Evolutionary conservation across 2,888 invertebrate species (phyloP), one percentile per base, ranked within the genome.

Genomic region (Stenurella melanura): DNA sequence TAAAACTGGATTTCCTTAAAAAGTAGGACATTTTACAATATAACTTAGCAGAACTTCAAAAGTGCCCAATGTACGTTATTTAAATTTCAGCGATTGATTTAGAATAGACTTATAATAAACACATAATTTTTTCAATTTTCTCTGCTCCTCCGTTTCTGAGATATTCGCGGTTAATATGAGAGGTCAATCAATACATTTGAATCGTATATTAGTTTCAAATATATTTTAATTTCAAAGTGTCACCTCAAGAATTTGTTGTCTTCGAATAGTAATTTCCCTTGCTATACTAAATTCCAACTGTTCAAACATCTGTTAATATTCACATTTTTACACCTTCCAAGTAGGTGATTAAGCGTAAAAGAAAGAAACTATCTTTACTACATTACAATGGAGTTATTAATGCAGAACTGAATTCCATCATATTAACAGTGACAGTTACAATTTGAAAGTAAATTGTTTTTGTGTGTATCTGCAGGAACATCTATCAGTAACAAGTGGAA

Each of bases 401-500:
- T 50, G 50, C 50, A 50, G 15, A 50, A 50, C 50, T 50, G 7
- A n/a, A 17, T 42, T 50, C 50, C 50, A n/a, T 50, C 50, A n/a
- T 50, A 50, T 50, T 50, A 26, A 19, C 11, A 17, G n/a, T 19
- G 21, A 17, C 56, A 34, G 18, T 34, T 34, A 19, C 60, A 19
- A 63, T 56, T 54, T 63, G 64, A 54, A 57, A 66, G 58, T 57
- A 30, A 66, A n/a, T 50, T n/a, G 42, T 42, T 12, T 50, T 50
- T 50, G 50, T n/a, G 50, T n/a, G 15, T 50, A n/a, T n/a, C 15
- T 50, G 6, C 12, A 11, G 21, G 18, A 58, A 58, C 58, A 58
- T 58, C 21, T 58, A 58, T 19, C 18, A 57, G 19, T 58, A 58
- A 58, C 21, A 58, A 18, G 19, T 73, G 63, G 67, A 73, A 73